Percentiles rank a stretch among this genome's conserved stretches.
Evolutionary conservation across 2,888 invertebrate genomes (phyloP).

Genomic region (Perithous albicinctus): DNA sequence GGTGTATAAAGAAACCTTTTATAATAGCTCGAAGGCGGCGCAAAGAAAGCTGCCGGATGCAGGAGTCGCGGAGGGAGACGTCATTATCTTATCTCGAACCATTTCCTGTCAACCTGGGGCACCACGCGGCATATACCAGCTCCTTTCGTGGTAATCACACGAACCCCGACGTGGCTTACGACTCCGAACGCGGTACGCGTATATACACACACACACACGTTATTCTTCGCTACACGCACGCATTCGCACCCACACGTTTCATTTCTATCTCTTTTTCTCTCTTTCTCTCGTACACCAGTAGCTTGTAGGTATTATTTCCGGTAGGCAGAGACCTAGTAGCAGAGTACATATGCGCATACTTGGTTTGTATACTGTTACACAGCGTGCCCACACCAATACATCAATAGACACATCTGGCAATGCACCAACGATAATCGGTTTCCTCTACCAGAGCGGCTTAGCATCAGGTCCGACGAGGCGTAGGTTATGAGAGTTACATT

Average conservation of each 20-base stretch:
- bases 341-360: conserved; percentile 40
- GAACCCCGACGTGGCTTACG: conserved; percentile 32
- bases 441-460: conserved; percentile 57
- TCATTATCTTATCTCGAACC: conserved; percentile 82
- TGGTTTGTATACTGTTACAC: background rate
- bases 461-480: conserved; percentile 20
- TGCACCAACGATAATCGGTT: conserved; percentile 73
- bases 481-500: background rate
- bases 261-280: conserved; percentile 12
- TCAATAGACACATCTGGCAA: conserved; percentile 66
- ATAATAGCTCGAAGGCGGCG: conserved; percentile 66
- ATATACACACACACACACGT: too few species aligned
- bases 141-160: conserved; percentile 72
- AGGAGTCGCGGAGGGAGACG: conserved; percentile 75
- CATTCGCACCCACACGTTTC: conserved; percentile 60
- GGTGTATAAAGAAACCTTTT: conserved; percentile 71
- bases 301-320: conserved; percentile 73
- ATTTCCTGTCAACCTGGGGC: conserved; percentile 82
- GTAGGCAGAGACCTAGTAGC: conserved; percentile 61
- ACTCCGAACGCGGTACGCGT: conserved; percentile 62
- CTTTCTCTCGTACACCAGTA: conserved; percentile 29
- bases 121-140: conserved; percentile 61
- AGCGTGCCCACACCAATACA: conserved; percentile 45
- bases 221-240: conserved; percentile 57
- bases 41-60: conserved; percentile 80